These are phyloP conservation scores for Prunella himalayana DNA, from an alignment of 2,113 vertebrate species.

Conservation along the genomic window DNA sequence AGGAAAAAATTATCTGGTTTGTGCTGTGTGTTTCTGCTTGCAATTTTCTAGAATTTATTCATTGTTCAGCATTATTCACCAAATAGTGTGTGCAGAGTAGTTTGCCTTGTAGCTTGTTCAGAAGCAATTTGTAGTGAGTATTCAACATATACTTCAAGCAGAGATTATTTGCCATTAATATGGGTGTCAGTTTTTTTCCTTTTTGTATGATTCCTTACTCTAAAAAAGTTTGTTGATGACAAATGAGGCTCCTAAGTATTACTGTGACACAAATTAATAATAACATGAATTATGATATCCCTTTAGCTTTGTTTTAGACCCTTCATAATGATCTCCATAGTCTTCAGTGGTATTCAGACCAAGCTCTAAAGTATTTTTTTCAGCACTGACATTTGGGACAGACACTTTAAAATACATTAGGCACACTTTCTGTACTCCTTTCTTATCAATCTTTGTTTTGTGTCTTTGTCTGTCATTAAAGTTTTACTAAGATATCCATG, in stretches of 20 bases:
- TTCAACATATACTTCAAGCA: neutral
- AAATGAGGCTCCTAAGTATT: neutral
- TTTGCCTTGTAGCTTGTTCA: neutral
- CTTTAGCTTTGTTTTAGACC: neutral
- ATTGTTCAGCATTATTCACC: neutral
- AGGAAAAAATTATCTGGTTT: slow-evolving; percentile 21
- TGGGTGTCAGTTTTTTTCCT: neutral
- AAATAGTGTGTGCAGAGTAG: neutral
- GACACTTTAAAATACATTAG: neutral
- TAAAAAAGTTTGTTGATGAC: neutral
- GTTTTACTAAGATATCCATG: neutral
- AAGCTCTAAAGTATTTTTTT: neutral
- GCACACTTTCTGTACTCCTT: neutral
- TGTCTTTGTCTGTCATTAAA: neutral
- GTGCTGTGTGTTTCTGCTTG: neutral
- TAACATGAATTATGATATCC: neutral
- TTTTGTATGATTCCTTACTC: neutral
- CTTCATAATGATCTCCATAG: neutral
- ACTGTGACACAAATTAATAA: neutral
- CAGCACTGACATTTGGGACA: neutral
- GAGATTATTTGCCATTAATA: neutral
- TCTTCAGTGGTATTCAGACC: neutral
- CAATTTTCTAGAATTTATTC: neutral
- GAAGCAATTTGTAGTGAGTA: neutral
- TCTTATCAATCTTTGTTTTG: neutral